Evolutionary conservation across 2,888 invertebrate genomes (phyloP).

Genomic region (Sarcophaga rosellei): DNA sequence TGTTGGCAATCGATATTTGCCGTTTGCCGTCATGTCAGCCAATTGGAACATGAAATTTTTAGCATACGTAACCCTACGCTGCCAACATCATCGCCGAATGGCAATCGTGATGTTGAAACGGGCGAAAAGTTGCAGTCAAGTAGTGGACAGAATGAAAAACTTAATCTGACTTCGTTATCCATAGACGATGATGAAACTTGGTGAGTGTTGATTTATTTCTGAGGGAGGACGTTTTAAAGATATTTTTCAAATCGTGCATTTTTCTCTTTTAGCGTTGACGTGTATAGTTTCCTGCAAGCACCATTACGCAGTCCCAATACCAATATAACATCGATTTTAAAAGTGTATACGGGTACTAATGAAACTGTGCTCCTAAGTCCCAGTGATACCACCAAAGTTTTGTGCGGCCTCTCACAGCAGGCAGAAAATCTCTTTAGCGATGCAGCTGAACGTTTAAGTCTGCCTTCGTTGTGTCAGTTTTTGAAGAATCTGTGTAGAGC

Average conservation of each 20-base stretch:
- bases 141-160: conserved; percentile 83
- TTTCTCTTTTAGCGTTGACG: conserved; percentile 86
- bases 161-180: conserved; percentile 84
- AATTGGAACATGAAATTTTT: conserved; percentile 94
- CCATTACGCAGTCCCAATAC: conserved; percentile 85
- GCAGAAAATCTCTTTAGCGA: conserved; percentile 95
- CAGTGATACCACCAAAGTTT: conserved; percentile 92
- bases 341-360: conserved; percentile 80
- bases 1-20: conserved; percentile 98
- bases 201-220: conserved; percentile 80
- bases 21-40: conserved; percentile 95
- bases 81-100: conserved; percentile 78
- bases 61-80: conserved; percentile 85
- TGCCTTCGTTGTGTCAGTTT: conserved; percentile 92
- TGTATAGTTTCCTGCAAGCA: conserved; percentile 90
- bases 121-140: conserved; percentile 77
- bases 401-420: conserved; percentile 94
- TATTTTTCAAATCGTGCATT: not conserved
- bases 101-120: conserved; percentile 79
- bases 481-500: conserved; percentile 91
- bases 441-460: conserved; percentile 92
- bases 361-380: conserved; percentile 85
- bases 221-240: not conserved
- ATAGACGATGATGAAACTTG: conserved; percentile 90
- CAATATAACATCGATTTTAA: conserved; percentile 81